Conservation (phyloP, 2,113 vertebrate genomes). For the Muscicapa adusta region DNA sequence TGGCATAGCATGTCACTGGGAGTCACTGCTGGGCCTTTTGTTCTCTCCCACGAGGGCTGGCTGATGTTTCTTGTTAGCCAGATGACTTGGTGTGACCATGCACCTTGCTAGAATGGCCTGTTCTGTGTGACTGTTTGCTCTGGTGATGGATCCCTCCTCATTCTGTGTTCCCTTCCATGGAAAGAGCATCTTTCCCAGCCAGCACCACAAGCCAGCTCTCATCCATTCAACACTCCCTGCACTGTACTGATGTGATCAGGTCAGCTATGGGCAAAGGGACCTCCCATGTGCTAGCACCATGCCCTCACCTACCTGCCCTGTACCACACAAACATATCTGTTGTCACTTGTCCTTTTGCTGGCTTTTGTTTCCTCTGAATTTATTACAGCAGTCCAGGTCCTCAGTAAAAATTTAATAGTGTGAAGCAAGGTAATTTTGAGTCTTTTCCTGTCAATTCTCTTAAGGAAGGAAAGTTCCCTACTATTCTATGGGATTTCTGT, state of each 20-base stretch:
- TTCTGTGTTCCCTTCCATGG: neutral
- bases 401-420: neutral
- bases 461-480: neutral
- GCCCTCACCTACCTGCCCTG: neutral
- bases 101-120: fast-evolving
- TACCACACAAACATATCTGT: fast-evolving
- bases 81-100: neutral
- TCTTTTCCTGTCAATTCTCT: neutral
- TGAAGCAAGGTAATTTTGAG: neutral
- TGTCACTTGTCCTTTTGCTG: neutral
- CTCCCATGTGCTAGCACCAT: neutral
- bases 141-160: neutral
- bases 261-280: neutral
- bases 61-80: neutral
- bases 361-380: neutral
- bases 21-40: neutral
- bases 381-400: neutral
- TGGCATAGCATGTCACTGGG: neutral
- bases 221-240: neutral
- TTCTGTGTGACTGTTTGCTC: neutral
- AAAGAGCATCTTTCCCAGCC: neutral
- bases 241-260: no score
- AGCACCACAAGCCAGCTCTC: fast-evolving
- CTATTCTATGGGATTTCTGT: neutral
- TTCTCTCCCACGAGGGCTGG: neutral